Base-by-base conservation (phyloP, 2,888 invertebrate species). In the Coelinius sp. region DNA sequence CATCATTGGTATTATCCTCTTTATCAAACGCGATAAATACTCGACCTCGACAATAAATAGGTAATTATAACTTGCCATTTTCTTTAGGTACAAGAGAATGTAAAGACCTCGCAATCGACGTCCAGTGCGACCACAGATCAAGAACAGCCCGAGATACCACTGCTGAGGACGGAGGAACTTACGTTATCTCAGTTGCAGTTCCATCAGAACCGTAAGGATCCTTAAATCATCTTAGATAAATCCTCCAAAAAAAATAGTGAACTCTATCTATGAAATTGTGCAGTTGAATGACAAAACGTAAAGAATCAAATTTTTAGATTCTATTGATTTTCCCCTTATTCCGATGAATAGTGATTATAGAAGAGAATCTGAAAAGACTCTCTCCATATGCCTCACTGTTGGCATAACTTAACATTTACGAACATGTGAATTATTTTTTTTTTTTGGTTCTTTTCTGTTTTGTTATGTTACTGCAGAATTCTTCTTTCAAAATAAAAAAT, bases 71-170 rank as follows among this genome's bases (percentile, higher is more conserved):
- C 20, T 14, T 41, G n/a, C 20, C 31, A 22, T 1, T 68, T 46
- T 31, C 44, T 38, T 0, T 22, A 92, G 92, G 92, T 81, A 92
- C 92, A 25, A 92, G 95, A 56, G 96, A 96, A 85, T 97, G 97
- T 85, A 95, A 95, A 83, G 96, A 97, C 83, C 89, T 97, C 67
- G 93, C 95, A 81, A 96, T 97, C 79, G 94, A 96, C 84, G 96
- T 97, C 2, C 95, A 96, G 86, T 97, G 97, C 83, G 96, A 96
- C 84, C 96, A 95, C 83, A 92, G 94, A 77, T 90, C 90, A 8
- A 81, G 88, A 70, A 67, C 84, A 66, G 78, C 84, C 14, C 79
- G 88, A 73, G 88, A 90, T 70, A 86, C 89, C 12, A 64, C 91
- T 68, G 90, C 90, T 77, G 92, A 93, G 80, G 91, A 93, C 80